Conservation (phyloP, 2,113 vertebrate species). For the Dromiciops gliroides region DNA sequence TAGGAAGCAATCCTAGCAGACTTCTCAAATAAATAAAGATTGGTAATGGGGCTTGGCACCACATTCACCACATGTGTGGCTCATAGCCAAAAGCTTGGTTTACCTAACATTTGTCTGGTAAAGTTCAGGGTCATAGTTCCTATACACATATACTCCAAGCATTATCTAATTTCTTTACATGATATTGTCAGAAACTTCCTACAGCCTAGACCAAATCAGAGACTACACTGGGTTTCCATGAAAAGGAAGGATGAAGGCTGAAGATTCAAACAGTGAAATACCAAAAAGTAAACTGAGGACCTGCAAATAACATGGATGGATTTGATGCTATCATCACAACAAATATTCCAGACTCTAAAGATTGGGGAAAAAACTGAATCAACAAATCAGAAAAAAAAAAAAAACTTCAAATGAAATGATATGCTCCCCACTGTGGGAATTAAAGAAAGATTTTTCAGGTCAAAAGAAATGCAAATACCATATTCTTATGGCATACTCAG, state of each 20-base stretch:
- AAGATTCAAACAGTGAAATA: constrained; percentile 75
- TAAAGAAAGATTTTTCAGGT: background rate
- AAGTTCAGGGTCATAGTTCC: constrained; percentile 10
- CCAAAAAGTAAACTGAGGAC: constrained; percentile 75
- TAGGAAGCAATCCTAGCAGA: background rate
- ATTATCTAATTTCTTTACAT: constrained; percentile 64
- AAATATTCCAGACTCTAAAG: constrained; percentile 45
- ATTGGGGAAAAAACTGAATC: constrained; percentile 36
- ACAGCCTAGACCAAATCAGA: constrained; percentile 67
- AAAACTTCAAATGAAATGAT: constrained; percentile 59
- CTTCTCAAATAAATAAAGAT: constrained; percentile 62
- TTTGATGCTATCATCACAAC: constrained; percentile 58
- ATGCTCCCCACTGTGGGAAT: background rate
- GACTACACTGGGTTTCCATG: constrained; percentile 74
- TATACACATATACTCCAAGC: background rate
- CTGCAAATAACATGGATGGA: constrained; percentile 70
- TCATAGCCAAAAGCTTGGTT: constrained; percentile 35
- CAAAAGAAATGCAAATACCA: constrained; percentile 25
- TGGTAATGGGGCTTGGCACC: constrained; percentile 43
- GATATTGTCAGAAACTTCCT: constrained; percentile 57
- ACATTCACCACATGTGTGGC: fast-evolving
- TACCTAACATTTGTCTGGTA: constrained; percentile 48
- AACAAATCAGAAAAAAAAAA: constrained; percentile 55
- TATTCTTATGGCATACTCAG: background rate
- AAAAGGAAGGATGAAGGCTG: constrained; percentile 73